Evolutionary conservation across 2,113 vertebrate genomes (phyloP), one percentile per base, ranked within the genome.

Genomic region (Addax nasomaculatus): DNA sequence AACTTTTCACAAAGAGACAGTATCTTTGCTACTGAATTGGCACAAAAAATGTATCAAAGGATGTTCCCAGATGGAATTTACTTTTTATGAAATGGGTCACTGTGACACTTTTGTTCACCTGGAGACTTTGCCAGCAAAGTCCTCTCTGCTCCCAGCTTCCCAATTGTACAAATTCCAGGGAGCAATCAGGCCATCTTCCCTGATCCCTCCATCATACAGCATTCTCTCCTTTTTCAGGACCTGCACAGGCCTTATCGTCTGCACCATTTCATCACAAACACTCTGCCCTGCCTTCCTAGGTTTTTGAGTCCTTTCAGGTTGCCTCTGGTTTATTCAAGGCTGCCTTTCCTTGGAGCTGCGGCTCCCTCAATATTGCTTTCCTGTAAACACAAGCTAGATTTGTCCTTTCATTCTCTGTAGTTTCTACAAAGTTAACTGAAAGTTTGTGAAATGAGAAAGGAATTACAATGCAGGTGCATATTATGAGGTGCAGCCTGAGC

Each of bases 71-170:
- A 13, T 33, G 33, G 15, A 89, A 49, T 12, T 85, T 80, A 79
- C 14, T 60, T 93, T 62, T 79, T 60, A 29, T 58, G 36, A 67
- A 64, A 8, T 23, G 60, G 33, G 57, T 84, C 13, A 4, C 43
- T 70, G 51, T 57, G n/a, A 49, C 43, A 30, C 8, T 3, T 76
- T 90, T 36, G 16, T 23, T 60, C 30, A 36, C 17, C 1, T 8
- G 2, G 14, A 7, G 21, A 16, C 25, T 47, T 19, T 94, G 36
- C 21, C 6, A 58, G 33, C 39, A 55, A 55, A 62, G 4, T 2
- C 43, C 3, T 27, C 2, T 19, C 6, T 11, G 0, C 7, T 8
- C 3, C 7, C 10, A 6, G 4, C 1, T 10, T 39, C 9, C 4
- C 29, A 39, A 7, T 45, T 23, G 1, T 30, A 16, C 16, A 36